Conservation (phyloP, 2,888 invertebrate genomes). For the Microplitis manilae region DNA sequence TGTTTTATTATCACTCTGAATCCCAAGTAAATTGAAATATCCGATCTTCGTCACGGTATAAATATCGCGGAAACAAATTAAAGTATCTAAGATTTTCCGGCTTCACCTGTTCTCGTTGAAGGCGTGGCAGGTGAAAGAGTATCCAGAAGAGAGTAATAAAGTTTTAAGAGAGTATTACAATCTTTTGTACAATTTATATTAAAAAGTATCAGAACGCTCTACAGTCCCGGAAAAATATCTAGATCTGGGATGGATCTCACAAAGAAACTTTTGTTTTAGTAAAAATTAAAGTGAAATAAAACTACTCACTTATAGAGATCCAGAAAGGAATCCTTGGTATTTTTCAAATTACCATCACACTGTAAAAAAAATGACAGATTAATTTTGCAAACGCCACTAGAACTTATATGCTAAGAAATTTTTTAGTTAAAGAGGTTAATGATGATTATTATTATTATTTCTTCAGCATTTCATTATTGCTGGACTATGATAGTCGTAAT, state of each 20-base stretch:
- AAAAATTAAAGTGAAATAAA: not conserved
- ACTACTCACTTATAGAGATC: not conserved
- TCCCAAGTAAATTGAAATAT: too few species aligned
- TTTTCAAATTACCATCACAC: conserved; percentile 36
- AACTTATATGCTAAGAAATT: not conserved
- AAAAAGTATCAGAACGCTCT: not conserved
- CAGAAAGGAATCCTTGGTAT: conserved; percentile 1
- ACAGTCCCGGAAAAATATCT: not conserved
- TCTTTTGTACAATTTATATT: too few species aligned
- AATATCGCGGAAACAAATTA: conserved; percentile 58
- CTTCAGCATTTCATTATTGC: not conserved
- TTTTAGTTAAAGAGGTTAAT: not conserved
- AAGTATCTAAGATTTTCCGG: conserved; percentile 59
- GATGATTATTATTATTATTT: not conserved
- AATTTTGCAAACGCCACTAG: conserved; percentile 1
- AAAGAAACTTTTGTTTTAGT: not conserved
- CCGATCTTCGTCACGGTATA: conserved; percentile 55
- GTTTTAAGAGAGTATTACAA: not conserved
- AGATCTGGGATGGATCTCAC: conserved; percentile 12
- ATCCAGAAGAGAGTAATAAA: conserved; percentile 14
- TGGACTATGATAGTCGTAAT: not conserved
- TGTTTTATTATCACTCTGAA: too few species aligned
- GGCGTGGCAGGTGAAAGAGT: conserved; percentile 51
- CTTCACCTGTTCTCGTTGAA: conserved; percentile 52
- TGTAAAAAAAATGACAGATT: conserved; percentile 23